Percentiles rank a stretch among this genome's conserved stretches.
phyloP scores from a whole-genome alignment of 2,113 vertebrate genomes.

The Mystacornis crossleyi region DNA sequence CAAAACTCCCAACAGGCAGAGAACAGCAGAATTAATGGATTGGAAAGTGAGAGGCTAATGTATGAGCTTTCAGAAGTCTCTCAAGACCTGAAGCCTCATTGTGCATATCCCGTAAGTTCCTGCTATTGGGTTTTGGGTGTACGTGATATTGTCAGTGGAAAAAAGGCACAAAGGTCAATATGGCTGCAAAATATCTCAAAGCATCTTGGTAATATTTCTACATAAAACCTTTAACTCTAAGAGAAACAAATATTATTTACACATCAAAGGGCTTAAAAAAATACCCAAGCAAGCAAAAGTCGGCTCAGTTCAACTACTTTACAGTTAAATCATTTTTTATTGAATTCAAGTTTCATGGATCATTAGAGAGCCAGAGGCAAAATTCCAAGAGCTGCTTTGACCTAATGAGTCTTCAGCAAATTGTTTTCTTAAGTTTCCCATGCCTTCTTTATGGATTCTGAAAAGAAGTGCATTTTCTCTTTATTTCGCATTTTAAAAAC shows the following conservation, averaged over 20 bases:
- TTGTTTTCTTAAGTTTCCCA: slow-evolving; percentile 65
- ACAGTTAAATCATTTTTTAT: slow-evolving; percentile 80
- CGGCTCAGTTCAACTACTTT: slow-evolving; percentile 54
- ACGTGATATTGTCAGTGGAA: neutral
- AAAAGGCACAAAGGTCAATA: slow-evolving; percentile 46
- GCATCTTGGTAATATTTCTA: slow-evolving; percentile 12
- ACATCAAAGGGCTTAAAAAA: slow-evolving; percentile 46
- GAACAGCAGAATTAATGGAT: slow-evolving; percentile 80
- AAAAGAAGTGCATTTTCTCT: slow-evolving; percentile 26
- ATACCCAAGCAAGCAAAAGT: slow-evolving; percentile 63
- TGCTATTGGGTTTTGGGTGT: slow-evolving; percentile 19
- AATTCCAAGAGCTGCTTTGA: slow-evolving; percentile 66
- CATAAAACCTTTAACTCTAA: slow-evolving; percentile 32
- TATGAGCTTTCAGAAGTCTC: slow-evolving; percentile 69
- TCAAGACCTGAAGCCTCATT: slow-evolving; percentile 59
- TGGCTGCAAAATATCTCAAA: neutral
- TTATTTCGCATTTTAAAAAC: neutral
- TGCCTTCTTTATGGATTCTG: neutral
- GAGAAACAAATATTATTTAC: slow-evolving; percentile 70
- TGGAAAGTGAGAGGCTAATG: slow-evolving; percentile 77
- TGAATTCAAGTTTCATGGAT: slow-evolving; percentile 80
- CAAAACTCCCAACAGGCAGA: slow-evolving; percentile 73
- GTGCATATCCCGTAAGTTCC: slow-evolving; percentile 59
- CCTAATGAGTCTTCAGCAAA: slow-evolving; percentile 78
- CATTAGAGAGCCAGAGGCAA: slow-evolving; percentile 74